Conservation (phyloP, 2,113 vertebrate species). For the Aspidoscelis tigris region DNA sequence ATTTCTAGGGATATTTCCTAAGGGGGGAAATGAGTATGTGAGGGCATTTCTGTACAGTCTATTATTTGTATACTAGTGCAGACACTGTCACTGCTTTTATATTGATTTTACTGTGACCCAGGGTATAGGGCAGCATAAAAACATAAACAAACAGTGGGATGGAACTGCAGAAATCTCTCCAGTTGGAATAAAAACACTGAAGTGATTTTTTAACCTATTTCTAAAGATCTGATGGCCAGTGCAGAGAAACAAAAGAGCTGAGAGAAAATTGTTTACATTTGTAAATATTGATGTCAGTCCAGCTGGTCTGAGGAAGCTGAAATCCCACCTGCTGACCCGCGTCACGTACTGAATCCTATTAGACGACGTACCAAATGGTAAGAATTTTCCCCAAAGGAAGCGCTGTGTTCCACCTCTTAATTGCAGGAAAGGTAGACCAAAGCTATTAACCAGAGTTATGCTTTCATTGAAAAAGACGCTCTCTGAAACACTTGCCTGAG, state of each 20-base stretch:
- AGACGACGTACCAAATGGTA: slow-evolving; percentile 28
- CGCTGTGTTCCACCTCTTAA: slow-evolving; percentile 13
- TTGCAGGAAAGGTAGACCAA: slow-evolving; percentile 42
- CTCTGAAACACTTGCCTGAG: slow-evolving; percentile 36
- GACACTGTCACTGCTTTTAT: too few relatives aligned
- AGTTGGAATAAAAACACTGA: neutral
- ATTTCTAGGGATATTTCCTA: too few relatives aligned
- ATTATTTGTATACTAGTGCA: too few relatives aligned
- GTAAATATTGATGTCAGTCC: slow-evolving; percentile 33
- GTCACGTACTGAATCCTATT: neutral
- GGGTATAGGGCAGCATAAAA: too few relatives aligned
- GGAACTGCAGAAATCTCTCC: neutral
- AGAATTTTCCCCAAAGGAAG: slow-evolving; percentile 25
- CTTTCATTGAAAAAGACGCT: slow-evolving; percentile 38
- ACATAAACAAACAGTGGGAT: neutral
- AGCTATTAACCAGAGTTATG: slow-evolving; percentile 35
- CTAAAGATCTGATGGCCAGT: slow-evolving; percentile 22
- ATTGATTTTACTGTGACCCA: too few relatives aligned
- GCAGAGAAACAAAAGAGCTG: slow-evolving; percentile 8
- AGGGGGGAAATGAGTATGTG: too few relatives aligned
- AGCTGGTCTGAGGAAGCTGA: slow-evolving; percentile 15
- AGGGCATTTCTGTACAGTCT: too few relatives aligned
- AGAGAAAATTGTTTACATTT: slow-evolving; percentile 45
- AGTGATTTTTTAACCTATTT: neutral
- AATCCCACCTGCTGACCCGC: slow-evolving; percentile 18